Evolutionary conservation across 2,113 vertebrate genomes (phyloP).

Genomic region (Cardinalis cardinalis): DNA sequence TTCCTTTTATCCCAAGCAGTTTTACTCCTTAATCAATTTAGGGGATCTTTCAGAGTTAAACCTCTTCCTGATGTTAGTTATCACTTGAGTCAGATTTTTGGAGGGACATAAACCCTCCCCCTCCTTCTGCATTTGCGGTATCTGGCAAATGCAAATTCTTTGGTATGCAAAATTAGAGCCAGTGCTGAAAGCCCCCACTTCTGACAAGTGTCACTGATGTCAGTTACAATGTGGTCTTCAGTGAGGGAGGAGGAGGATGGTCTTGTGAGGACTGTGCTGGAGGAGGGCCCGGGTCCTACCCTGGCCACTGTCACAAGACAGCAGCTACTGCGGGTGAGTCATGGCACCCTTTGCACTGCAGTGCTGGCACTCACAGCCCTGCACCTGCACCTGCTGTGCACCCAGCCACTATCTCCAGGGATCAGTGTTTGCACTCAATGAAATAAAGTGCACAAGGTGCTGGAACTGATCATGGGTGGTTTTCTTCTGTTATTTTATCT

Average conservation of each 20-base stretch:
- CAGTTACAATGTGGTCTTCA: background rate
- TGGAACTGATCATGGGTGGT: background rate
- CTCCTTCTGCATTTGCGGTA: background rate
- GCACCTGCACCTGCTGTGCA: background rate
- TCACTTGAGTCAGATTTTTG: background rate
- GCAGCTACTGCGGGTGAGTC: rapidly evolving
- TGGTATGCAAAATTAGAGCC: background rate
- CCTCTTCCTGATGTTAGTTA: background rate
- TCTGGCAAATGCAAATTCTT: background rate
- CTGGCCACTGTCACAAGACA: background rate
- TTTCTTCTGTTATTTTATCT: background rate
- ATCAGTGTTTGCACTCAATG: background rate
- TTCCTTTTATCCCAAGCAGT: slow-evolving; percentile 24
- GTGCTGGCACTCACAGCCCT: rapidly evolving
- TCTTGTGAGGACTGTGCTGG: background rate
- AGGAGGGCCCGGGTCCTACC: background rate
- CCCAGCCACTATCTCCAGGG: background rate
- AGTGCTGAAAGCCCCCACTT: background rate
- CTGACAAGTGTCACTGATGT: background rate
- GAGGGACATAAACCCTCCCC: slow-evolving; percentile 1
- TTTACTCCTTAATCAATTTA: slow-evolving; percentile 33
- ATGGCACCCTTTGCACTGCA: rapidly evolving
- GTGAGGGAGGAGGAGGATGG: background rate
- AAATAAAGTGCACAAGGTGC: background rate
- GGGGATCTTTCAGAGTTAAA: slow-evolving; percentile 20